Conservation (phyloP, 1,140 invertebrate species). For the Pseudomyrmex cubaensis region DNA sequence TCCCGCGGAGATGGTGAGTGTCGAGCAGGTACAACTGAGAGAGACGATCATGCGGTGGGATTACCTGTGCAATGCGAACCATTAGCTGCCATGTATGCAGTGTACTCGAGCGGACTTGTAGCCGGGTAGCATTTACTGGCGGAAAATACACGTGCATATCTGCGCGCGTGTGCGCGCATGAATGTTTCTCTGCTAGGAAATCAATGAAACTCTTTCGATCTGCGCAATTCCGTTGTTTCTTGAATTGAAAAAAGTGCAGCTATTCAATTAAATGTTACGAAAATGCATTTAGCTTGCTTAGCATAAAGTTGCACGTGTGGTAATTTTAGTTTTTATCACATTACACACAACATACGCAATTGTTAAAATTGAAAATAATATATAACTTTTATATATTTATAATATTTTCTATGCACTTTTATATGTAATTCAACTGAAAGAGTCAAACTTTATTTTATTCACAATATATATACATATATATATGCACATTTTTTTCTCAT, state of each 20-base stretch:
- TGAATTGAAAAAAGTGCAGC: too few species aligned
- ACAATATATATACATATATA: too few species aligned
- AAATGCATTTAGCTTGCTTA: not conserved
- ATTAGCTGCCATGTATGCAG: conserved; percentile 76
- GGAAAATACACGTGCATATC: conserved; percentile 55
- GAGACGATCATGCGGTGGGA: conserved; percentile 72
- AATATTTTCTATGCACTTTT: too few species aligned
- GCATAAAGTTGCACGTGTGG: not conserved
- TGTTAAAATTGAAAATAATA: too few species aligned
- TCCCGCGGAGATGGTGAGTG: conserved; percentile 62
- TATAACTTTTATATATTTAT: too few species aligned
- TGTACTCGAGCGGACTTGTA: conserved; percentile 76
- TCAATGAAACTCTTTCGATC: conserved; percentile 22
- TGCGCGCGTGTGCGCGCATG: not conserved
- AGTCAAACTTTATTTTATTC: too few species aligned
- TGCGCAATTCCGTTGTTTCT: not conserved
- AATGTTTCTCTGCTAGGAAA: conserved; percentile 6
- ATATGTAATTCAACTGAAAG: too few species aligned
- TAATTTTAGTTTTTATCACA: too few species aligned
- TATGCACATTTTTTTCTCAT: too few species aligned
- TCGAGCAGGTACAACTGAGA: conserved; percentile 66
- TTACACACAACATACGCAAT: too few species aligned
- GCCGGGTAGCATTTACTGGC: conserved; percentile 42
- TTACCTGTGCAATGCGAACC: conserved; percentile 73
- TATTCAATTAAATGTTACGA: too few species aligned